These are phyloP conservation scores for Thereva nobilitata DNA, from an alignment of 2,888 invertebrate species.

Conservation along the genomic window DNA sequence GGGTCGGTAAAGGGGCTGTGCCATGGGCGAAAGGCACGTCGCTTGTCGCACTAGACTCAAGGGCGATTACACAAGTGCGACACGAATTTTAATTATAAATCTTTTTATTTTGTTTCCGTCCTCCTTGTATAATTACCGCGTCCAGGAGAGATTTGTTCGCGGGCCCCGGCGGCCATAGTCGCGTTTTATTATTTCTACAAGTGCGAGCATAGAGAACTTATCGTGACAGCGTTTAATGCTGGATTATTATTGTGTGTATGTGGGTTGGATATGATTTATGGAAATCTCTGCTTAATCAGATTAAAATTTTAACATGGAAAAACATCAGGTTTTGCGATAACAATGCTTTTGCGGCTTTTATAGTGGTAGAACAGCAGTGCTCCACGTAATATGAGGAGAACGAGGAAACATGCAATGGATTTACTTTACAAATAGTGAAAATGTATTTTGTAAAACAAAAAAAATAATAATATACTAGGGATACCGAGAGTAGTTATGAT, in stretches of 20 bases:
- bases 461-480: too few species aligned
- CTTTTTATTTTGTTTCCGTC: slow-evolving; percentile 27
- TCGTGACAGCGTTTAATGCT: slow-evolving; percentile 16
- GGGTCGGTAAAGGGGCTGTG: too few species aligned
- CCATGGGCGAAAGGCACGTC: too few species aligned
- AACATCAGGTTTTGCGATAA: neutral
- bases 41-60: neutral
- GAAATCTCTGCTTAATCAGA: slow-evolving; percentile 1
- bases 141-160: neutral
- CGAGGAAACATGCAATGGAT: neutral
- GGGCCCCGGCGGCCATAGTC: neutral
- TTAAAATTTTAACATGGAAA: slow-evolving; percentile 1
- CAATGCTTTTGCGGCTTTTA: neutral
- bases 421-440: neutral
- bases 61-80: slow-evolving; percentile 31
- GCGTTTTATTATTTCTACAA: slow-evolving; percentile 16
- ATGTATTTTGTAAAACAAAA: too few species aligned
- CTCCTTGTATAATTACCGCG: slow-evolving; percentile 1
- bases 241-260: slow-evolving; percentile 8
- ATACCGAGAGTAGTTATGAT: too few species aligned
- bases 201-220: slow-evolving; percentile 7
- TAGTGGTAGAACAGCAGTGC: neutral
- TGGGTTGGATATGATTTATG: slow-evolving; percentile 15
- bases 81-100: slow-evolving; percentile 38
- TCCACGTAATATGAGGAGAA: neutral